Evolutionary conservation across 2,113 vertebrate species (phyloP).

Genomic region (Thalassoma bifasciatum): DNA sequence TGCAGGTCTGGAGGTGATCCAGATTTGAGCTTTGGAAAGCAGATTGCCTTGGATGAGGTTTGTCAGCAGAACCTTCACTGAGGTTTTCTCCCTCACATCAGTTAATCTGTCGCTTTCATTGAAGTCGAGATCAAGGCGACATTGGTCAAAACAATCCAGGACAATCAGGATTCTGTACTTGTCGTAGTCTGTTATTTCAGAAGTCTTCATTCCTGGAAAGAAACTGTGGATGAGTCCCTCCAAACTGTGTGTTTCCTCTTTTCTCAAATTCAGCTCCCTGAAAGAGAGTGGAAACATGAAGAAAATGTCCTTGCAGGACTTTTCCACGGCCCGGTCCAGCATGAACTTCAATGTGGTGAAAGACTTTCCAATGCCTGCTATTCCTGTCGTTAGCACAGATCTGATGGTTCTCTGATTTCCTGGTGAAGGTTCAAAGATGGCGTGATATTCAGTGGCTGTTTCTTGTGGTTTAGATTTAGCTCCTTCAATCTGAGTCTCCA

Average conservation of each 20-base stretch:
- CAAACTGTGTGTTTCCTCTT: constrained; percentile 1
- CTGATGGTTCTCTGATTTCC: background rate
- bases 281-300: constrained; percentile 49
- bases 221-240: background rate
- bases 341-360: constrained; percentile 63
- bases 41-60: constrained; percentile 57
- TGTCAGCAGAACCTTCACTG: constrained; percentile 21
- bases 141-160: constrained; percentile 71
- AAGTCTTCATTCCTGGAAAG: constrained; percentile 48
- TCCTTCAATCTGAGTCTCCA: background rate
- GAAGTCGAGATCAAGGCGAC: background rate
- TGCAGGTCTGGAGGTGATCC: constrained; percentile 62
- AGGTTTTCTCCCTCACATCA: background rate
- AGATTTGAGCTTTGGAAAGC: constrained; percentile 42
- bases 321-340: constrained; percentile 64
- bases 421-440: constrained; percentile 29
- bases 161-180: constrained; percentile 29
- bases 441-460: constrained; percentile 36
- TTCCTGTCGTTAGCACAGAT: constrained; percentile 55
- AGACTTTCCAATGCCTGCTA: constrained; percentile 63
- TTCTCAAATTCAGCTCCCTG: constrained; percentile 58
- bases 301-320: background rate
- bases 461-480: constrained; percentile 53
- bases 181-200: constrained; percentile 50
- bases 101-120: fast-evolving